phyloP scores from a whole-genome alignment of 2,113 vertebrate species.

The Cynoglossus semilaevis region DNA sequence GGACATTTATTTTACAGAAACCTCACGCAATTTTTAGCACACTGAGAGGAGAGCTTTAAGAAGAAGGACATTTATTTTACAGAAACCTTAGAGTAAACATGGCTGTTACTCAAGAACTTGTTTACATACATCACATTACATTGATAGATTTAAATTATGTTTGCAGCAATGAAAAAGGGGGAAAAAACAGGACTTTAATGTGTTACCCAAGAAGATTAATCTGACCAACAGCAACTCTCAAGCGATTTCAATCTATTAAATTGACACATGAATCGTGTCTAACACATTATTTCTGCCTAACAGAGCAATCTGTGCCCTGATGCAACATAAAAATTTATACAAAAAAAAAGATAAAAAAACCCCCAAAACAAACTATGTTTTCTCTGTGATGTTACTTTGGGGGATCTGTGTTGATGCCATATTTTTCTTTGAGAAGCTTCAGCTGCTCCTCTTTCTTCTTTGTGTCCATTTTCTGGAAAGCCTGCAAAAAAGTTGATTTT shows the following conservation, averaged over 20 bases:
- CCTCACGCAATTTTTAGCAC: too few relatives aligned
- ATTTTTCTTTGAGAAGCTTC: constrained; percentile 98
- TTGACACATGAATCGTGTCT: not conserved
- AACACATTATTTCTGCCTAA: not conserved
- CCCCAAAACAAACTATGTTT: not conserved
- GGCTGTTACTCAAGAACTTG: not conserved
- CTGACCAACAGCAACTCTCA: not conserved
- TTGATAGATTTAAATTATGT: constrained; percentile 16
- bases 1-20: constrained; percentile 65
- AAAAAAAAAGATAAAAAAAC: constrained; percentile 1
- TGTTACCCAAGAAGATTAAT: not conserved
- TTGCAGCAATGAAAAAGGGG: not conserved
- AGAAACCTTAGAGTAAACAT: constrained; percentile 25
- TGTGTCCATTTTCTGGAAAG: constrained; percentile 99
- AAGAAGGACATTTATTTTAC: constrained; percentile 67
- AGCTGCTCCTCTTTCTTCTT: constrained; percentile 99
- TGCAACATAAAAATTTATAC: constrained; percentile 10
- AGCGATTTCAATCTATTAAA: not conserved
- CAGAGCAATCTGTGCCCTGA: not conserved
- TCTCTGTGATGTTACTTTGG: constrained; percentile 79
- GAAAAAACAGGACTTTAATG: not conserved
- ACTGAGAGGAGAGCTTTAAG: constrained; percentile 7
- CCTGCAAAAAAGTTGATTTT: constrained; percentile 68
- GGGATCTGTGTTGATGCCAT: constrained; percentile 97
- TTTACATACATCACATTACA: not conserved